Evolutionary conservation across 1,140 invertebrate genomes (phyloP), one percentile per base, ranked within the genome.

Genomic region (Aphis gossypii): DNA sequence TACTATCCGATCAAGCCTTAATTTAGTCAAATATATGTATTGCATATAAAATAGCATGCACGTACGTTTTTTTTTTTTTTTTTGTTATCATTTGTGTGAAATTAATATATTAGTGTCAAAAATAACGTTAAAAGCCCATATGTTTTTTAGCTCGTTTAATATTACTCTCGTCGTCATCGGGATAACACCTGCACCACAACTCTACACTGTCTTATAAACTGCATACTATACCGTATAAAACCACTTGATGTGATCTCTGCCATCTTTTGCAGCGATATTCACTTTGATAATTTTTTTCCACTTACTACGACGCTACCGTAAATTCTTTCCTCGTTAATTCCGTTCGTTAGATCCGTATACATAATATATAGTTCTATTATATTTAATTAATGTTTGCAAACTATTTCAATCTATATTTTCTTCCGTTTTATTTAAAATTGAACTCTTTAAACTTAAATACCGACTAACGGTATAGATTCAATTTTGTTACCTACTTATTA

Each of bases 331-430:
- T 84, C 21, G 11, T 86, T 86, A 30, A 86, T 86, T 44, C 41
- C 25, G 41, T 30, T 5, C 11, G 23, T 86, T 41, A 41, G 14
- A 25, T 11, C 83, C 21, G 60, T 68, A 25, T 4, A 76, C 14
- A n/a, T 76, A 76, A 51, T 51, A 51, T 76, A 76, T 76, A 76
- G 60, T 76, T 83, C 41, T 30, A 30, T 30, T 86, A 86, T 30
- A 86, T 46, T 46, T 46, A 44, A 46, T 86, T 86, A 86, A 86
- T 30, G 83, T 86, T 86, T 4, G 3, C 84, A 25, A 46, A 86
- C 84, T 44, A 46, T 86, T 86, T 84, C 38, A 84, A 84, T 84
- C 83, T 86, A 46, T 86, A 46, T 86, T 46, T 86, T 86, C 84
- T 25, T 11, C 44, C 25, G 14, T 86, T 84, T 44, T 84, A 21